Evolutionary conservation across 2,888 invertebrate genomes (phyloP).

Genomic region (Eupsilia transversa): DNA sequence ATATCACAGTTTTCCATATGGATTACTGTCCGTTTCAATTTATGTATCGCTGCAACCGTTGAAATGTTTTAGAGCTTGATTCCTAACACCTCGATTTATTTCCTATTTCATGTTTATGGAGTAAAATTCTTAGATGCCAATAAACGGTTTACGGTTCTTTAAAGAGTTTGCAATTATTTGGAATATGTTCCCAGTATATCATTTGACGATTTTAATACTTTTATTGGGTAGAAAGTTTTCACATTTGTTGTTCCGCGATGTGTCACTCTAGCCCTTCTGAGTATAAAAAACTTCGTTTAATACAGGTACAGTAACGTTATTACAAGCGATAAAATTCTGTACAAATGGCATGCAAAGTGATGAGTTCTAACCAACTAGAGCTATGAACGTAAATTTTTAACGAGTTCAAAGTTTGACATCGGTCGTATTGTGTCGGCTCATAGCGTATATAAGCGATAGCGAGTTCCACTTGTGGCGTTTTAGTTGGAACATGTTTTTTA

Average conservation of each 20-base stretch:
- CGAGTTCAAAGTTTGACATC: constrained; percentile 77
- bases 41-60: constrained; percentile 53
- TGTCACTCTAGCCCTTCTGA: constrained; percentile 22
- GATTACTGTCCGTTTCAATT: constrained; percentile 63
- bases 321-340: constrained; percentile 66
- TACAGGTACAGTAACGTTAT: constrained; percentile 59
- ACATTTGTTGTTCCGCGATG: constrained; percentile 5
- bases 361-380: constrained; percentile 71
- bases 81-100: constrained; percentile 46
- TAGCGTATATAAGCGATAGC: constrained; percentile 62
- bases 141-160: constrained; percentile 36
- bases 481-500: constrained; percentile 31
- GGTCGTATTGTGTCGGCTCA: constrained; percentile 64
- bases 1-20: constrained; percentile 60
- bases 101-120: constrained; percentile 35
- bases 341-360: constrained; percentile 71
- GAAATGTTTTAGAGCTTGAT: constrained; percentile 46
- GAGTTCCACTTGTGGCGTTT: constrained; percentile 64
- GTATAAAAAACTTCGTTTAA: constrained; percentile 58
- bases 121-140: constrained; percentile 27
- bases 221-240: constrained; percentile 4
- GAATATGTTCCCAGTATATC: constrained; percentile 4
- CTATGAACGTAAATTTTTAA: constrained; percentile 77
- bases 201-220: constrained; percentile 24
- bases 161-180: constrained; percentile 8